A percentile compares a stretch with the other conserved stretches of the same genome.
phyloP scores from a whole-genome alignment of 2,797 vertebrate genomes.

The Sebastes jordani region DNA sequence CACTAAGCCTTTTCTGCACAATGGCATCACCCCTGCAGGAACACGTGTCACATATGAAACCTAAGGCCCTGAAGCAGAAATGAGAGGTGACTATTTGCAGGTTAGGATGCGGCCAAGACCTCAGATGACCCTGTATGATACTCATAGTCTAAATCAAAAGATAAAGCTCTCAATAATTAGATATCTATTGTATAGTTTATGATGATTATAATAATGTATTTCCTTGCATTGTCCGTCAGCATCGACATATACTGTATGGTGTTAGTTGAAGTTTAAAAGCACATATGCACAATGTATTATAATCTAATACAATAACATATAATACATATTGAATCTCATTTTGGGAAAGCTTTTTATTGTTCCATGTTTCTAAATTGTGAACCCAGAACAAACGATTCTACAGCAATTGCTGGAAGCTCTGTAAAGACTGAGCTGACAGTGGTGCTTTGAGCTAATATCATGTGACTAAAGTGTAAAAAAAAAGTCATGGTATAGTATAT shows the following conservation, averaged over 20 bases:
- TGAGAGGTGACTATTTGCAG: neutral
- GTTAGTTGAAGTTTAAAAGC: neutral
- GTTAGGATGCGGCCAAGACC: neutral
- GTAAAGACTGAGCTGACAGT: neutral
- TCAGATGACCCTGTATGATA: neutral
- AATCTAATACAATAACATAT: neutral
- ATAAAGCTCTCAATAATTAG: neutral
- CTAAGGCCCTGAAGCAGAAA: neutral
- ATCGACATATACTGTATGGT: neutral
- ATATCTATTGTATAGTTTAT: too few relatives aligned
- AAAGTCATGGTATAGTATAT: neutral
- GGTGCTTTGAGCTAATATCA: neutral
- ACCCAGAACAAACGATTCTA: neutral
- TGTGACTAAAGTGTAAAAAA: neutral
- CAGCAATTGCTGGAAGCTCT: neutral
- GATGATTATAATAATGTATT: neutral
- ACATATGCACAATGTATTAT: neutral
- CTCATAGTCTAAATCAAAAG: neutral
- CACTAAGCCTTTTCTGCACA: slow-evolving; percentile 7
- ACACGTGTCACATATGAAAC: neutral
- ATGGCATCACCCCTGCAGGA: neutral
- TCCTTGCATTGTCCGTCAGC: neutral
- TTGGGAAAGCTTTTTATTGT: neutral
- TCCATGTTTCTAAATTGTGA: neutral
- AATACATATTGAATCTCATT: neutral